Base-by-base conservation (phyloP, 2,113 vertebrate species). In the Gyps fulvus region DNA sequence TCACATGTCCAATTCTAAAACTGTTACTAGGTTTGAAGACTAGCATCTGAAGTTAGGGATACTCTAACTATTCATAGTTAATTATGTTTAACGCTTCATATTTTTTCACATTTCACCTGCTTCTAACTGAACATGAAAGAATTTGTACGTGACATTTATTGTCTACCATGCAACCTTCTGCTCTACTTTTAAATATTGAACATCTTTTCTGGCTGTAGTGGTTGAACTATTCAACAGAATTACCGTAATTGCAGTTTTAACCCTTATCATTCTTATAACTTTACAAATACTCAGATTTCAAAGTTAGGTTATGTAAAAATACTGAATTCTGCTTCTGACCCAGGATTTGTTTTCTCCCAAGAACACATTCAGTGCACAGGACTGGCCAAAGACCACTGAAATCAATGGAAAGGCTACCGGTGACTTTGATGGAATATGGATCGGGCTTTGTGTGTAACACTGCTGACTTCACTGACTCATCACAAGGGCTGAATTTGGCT, bases 311-410 rank as follows among this genome's bases (percentile, higher is more conserved):
- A 67, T 29, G 34, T 50, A 96, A 63, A 16, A 40, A 49, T 26
- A 83, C 27, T 57, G 94, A 88, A 27, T 95, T 57, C 58, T 89
- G 27, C 26, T 86, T 86, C 50, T 90, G 57, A 59, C 38, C 16
- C 27, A 61, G 65, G 58, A 94, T 96, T 94, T 95, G 20, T 54
- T 90, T 96, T 83, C 52, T 74, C 66, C 77, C 80, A 87, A 57
- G 40, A 90, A 94, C 16, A 66, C 3, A 55, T 7, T 67, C 34
- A 32, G 55, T 70, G 47, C 59, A 87, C 50, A 55, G 55, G 38
- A 93, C 87, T 3, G 73, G 93, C 57, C 77, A 95, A 95, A 96
- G 83, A 94, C 94, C 94, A 96, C 94, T 97, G 96, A 97, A 97
- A 97, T 97, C 91, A 97, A 92, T 96, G 96, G 93, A 96, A 97